These are phyloP conservation scores for Pelecanus crispus DNA, from an alignment of 2,113 vertebrate genomes.

Conservation along the genomic window DNA sequence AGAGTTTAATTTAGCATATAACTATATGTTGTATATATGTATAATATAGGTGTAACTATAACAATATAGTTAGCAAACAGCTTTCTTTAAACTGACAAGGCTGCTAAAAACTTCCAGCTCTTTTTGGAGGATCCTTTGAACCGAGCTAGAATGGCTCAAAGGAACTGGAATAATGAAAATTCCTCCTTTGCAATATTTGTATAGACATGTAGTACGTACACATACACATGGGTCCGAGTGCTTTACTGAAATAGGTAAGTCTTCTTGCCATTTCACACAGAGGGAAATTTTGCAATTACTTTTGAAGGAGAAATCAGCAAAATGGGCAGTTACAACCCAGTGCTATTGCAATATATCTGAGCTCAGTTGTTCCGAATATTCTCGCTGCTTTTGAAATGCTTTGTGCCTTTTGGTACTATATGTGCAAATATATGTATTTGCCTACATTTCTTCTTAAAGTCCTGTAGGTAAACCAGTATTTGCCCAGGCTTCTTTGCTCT, in stretches of 20 bases:
- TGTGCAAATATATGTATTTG: not conserved
- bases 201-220: not conserved
- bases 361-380: not conserved
- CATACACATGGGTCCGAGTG: not conserved
- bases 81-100: not conserved
- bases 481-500: not conserved
- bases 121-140: not conserved
- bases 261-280: not conserved
- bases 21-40: not conserved
- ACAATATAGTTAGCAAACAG: not conserved
- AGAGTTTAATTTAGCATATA: not conserved
- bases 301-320: not conserved
- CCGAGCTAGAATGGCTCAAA: not conserved
- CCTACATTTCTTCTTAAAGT: not conserved
- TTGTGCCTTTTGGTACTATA: not conserved
- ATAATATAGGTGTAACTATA: not conserved
- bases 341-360: not conserved
- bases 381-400: not conserved
- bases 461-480: not conserved
- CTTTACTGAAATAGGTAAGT: not conserved
- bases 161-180: not conserved
- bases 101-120: not conserved
- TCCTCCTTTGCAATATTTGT: not conserved
- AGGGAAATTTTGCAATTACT: not conserved
- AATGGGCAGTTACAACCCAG: not conserved